Evolutionary conservation across 1,140 invertebrate species (phyloP), one percentile per base, ranked within the genome.

Genomic region (Lineus longissimus): DNA sequence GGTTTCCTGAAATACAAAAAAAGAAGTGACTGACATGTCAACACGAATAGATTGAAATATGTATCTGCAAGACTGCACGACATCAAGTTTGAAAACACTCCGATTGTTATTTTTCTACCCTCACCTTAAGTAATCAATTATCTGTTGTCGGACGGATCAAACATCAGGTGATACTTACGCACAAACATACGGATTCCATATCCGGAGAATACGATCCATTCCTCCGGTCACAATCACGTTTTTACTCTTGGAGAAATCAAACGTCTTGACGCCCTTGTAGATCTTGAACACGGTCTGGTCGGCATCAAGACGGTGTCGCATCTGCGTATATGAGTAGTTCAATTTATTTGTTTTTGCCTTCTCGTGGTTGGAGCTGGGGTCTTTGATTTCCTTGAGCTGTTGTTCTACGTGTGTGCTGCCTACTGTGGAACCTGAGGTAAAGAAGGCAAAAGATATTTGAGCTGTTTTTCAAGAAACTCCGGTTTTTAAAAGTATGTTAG

Each of bases 161-260:
- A 36, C 33, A 36, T 36, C 4, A 51, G 47, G 9, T 6, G 47
- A 23, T 51, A 73, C 73, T 70, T 73, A 79, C 76, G 63, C 67
- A 41, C 73, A 70, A 1, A 82, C 78, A 73, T 82, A 82, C 2
- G 81, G 80, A 68, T 82, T 82, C 78, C 79, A 82, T 9, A 82
- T 68, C 43, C 81, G 55, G 1, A 82, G 76, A 51, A 81, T 80
- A 62, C 78, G 65, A 63, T 82, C 81, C 78, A 81, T 81, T 11
- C 77, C 80, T 63, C 79, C 80, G 55, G 80, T 82, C 15, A 81
- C 74, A 47, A 82, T 73, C 41, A 82, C 67, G 63, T 81, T 83
- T 61, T 80, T 83, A 23, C 73, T 70, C 57, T 81, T 80, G 33
- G 74, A 80, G 62, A 81, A 80, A 61, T 81, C 77, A 67, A 83